Percentiles rank a stretch among this genome's conserved stretches.
These are phyloP conservation scores for Hirtodrosophila alboralis DNA, from an alignment of 2,888 invertebrate genomes.

Conservation along the genomic window DNA sequence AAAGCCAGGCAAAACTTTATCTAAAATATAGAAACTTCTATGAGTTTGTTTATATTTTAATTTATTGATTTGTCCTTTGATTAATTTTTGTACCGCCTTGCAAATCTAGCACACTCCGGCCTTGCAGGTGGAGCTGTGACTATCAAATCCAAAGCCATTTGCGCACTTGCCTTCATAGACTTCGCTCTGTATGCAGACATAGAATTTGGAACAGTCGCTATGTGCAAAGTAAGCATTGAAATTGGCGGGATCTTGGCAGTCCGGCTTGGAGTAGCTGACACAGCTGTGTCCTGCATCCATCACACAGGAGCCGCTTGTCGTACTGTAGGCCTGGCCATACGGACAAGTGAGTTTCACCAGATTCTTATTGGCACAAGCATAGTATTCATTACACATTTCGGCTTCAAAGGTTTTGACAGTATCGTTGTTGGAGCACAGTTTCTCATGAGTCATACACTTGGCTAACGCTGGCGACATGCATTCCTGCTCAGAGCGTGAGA, in stretches of 20 bases:
- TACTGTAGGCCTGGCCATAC: constrained; percentile 22
- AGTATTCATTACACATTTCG: constrained; percentile 28
- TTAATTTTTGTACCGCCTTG: neutral
- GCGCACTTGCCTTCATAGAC: constrained; percentile 32
- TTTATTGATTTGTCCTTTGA: constrained; percentile 5
- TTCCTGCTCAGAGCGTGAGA: constrained; percentile 21
- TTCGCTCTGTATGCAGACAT: constrained; percentile 20
- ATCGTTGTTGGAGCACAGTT: constrained; percentile 11
- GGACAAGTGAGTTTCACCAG: constrained; percentile 24
- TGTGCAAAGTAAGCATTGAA: constrained; percentile 29
- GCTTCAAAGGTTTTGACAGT: constrained; percentile 8
- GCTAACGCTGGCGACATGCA: constrained; percentile 32
- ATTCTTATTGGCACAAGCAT: constrained; percentile 7
- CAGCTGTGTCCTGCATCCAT: constrained; percentile 12
- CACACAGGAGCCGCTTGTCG: constrained; percentile 3
- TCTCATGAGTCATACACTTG: constrained; percentile 22
- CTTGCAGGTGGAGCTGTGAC: constrained; percentile 17
- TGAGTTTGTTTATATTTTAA: neutral
- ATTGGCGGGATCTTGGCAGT: constrained; percentile 26
- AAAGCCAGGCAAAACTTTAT: too few relatives aligned
- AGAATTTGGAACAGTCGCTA: constrained; percentile 26
- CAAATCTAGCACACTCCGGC: constrained; percentile 13
- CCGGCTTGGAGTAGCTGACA: constrained; percentile 6
- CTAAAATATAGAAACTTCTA: too few relatives aligned
- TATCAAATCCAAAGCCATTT: constrained; percentile 26